Base-by-base conservation (phyloP, 1,140 invertebrate genomes). In the Parasteatoda tepidariorum region DNA sequence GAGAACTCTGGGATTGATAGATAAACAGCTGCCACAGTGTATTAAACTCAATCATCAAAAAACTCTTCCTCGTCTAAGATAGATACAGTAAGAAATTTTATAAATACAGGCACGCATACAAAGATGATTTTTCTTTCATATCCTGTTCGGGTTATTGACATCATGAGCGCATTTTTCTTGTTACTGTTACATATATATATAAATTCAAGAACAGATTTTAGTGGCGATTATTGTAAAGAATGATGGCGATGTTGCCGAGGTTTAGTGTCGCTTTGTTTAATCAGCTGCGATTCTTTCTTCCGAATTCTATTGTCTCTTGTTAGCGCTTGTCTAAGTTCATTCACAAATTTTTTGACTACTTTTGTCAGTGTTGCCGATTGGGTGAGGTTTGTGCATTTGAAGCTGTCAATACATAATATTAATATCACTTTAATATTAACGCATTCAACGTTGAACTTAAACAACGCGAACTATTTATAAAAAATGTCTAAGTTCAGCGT, bases 141-240 rank as follows among this genome's bases (percentile, higher is more conserved):
- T 74, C 66, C 66, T 68, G 66, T 55, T 55, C 31, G 33, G 74
- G 74, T 76, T 76, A 76, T 76, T 76, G 74, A 76, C 74, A 64
- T 55, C 59, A 62, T 28, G 26, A 15, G 68, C 68, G 24, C 38
- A 48, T 31, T 24, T 62, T 76, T 76, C 74, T 76, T 76, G 59
- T 64, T 64, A 76, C 64, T 76, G 74, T 76, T 76, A 76, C 24
- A 26, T 41, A 48, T 48, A 48, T 13, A 48, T 48, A 13, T 48
- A n/a, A 74, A 74, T 76, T 76, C 74, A 76, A 76, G 74, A 76
- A 64, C 61, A 76, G 59, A 62, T 76, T 76, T 76, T 76, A 4
- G 38, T 38, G 26, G 71, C 61, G 66, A 68, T 68, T 38, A 68
- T 68, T 68, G 38, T 34, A 18, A 13, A 18, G 38, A 18, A 48